Evolutionary conservation across 2,113 vertebrate genomes (phyloP).

Genomic region (Psammodynastes pulverulentus): DNA sequence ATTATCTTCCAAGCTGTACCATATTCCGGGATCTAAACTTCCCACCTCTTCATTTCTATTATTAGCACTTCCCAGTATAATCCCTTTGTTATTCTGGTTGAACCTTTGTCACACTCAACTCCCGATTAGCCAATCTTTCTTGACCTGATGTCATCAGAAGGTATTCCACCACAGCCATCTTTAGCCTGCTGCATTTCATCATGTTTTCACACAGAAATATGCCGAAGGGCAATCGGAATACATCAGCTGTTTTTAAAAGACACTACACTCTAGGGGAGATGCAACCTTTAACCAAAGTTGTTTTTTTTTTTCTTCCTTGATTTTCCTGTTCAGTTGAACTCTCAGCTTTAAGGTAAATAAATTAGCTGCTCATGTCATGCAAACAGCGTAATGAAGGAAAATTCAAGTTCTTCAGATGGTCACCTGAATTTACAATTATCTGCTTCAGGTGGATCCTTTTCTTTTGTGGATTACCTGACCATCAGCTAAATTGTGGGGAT

Average conservation of each 20-base stretch:
- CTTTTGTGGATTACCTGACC: background rate
- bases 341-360: background rate
- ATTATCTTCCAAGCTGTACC: background rate
- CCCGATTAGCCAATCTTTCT: background rate
- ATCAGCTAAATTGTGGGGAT: background rate
- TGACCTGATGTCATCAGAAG: background rate
- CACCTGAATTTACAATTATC: background rate
- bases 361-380: background rate
- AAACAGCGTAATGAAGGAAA: background rate
- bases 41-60: background rate
- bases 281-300: background rate
- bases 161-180: background rate
- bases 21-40: background rate
- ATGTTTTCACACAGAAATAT: background rate
- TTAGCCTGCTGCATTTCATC: background rate
- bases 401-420: background rate
- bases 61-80: background rate
- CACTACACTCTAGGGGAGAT: background rate
- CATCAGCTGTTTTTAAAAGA: background rate
- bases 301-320: background rate
- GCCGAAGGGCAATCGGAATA: background rate
- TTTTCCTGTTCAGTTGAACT: background rate
- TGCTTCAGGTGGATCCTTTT: background rate
- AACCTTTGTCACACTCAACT: background rate
- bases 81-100: background rate